Percentiles rank a stretch among this genome's conserved stretches.
These are phyloP conservation scores for Esox masquinongy DNA, from an alignment of 2,797 vertebrate genomes.

Conservation along the genomic window DNA sequence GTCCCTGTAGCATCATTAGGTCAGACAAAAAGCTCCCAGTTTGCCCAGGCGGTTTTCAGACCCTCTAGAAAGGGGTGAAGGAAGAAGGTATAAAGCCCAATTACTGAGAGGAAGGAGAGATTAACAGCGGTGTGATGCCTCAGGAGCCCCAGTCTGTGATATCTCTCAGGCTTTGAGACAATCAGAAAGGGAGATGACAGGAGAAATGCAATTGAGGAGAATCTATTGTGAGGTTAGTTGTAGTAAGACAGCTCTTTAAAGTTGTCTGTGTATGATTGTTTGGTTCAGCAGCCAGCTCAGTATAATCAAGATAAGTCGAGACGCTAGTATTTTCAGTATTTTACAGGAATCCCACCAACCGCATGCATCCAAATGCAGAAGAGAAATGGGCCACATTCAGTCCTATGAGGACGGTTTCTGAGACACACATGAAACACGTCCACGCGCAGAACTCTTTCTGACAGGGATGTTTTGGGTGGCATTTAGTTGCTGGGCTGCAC, in stretches of 20 bases:
- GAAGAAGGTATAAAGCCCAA: conserved; percentile 9
- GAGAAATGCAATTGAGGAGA: not conserved
- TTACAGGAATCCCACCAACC: not conserved
- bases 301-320: not conserved
- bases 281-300: no score
- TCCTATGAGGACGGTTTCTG: not conserved
- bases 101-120: conserved; percentile 4
- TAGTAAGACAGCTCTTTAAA: not conserved
- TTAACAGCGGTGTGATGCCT: not conserved
- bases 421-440: conserved; percentile 2
- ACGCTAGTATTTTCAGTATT: not conserved
- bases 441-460: conserved; percentile 30
- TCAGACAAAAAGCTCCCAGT: conserved; percentile 13
- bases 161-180: conserved; percentile 3
- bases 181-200: conserved; percentile 1
- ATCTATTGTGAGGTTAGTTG: not conserved
- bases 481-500: conserved; percentile 76
- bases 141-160: not conserved
- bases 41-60: conserved; percentile 2
- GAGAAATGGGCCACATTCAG: conserved; percentile 1
- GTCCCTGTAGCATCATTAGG: conserved; percentile 16
- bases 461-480: conserved; percentile 72
- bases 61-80: conserved; percentile 4
- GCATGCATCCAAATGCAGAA: not conserved
- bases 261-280: not conserved